Evolutionary conservation across 2,113 vertebrate genomes (phyloP), one percentile per base, ranked within the genome.

Genomic region (Pyrgilauda ruficollis): DNA sequence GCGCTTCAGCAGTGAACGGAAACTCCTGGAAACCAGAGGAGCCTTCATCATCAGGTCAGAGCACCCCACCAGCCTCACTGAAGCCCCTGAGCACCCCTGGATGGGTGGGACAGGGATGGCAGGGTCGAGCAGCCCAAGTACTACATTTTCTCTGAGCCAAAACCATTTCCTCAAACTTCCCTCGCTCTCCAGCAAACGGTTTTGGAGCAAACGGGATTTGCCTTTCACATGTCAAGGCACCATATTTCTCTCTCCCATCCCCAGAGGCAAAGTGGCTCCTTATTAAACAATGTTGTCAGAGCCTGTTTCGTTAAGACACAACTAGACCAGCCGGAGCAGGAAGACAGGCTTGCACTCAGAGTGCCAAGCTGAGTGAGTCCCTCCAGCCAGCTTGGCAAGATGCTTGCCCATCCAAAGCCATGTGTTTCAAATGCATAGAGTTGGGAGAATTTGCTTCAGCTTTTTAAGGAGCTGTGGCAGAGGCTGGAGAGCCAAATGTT

Each of bases 21-120:
- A 99, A 93, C 98, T 99, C 43, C 98, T 99, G 97, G 99, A 99
- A 94, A 97, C 66, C 63, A 97, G 99, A 96, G 99, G 99, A 52
- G 98, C 98, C 16, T 99, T 99, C 97, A 99, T 99, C 93, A 99
- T 99, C 98, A 98, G 98, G 99, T 99, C 27, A 97, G 97, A 43
- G 68, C 8, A 72, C 19, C 11, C 33, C 49, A 24, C 23, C 20
- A 31, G 46, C 47, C 59, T 64, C n/a, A 4, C 9, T 10, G 1
- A 43, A 28, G 19, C 43, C 41, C 4, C 4, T 1, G 7, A 59
- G 47, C 49, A 19, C 16, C 30, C 27, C 28, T 3, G 18, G 31
- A 10, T 0, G 5, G 53, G n/a, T 58, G 70, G 46, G 67, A 47
- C 0, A 0, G 67, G 49, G 44, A 24, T 64, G 61, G 46, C 2